Evolutionary conservation across 2,113 vertebrate genomes (phyloP).

Genomic region (Alethe diademata): DNA sequence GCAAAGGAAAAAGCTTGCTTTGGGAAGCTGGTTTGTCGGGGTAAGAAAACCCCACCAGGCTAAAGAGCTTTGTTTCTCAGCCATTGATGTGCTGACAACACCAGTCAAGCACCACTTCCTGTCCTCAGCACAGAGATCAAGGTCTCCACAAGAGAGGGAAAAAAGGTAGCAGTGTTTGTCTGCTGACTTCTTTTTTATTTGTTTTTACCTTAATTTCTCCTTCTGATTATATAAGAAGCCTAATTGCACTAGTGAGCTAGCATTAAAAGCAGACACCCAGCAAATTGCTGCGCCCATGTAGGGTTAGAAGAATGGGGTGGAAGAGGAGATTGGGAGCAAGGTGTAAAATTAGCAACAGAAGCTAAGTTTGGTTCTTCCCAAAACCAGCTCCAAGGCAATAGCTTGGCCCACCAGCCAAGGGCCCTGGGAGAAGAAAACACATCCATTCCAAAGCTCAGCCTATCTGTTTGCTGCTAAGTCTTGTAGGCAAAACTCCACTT

Average conservation of each 20-base stretch:
- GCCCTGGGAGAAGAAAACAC: not conserved
- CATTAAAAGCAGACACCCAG: not conserved
- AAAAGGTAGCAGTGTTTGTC: not conserved
- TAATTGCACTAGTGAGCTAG: not conserved
- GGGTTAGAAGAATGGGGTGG: not conserved
- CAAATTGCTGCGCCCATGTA: accelerated
- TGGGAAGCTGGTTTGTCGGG: not conserved
- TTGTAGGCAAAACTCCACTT: not conserved
- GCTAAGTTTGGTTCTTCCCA: not conserved
- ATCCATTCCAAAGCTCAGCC: not conserved
- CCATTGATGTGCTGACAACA: not conserved
- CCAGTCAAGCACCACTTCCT: not conserved
- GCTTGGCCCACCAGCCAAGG: not conserved
- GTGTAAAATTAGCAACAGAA: not conserved
- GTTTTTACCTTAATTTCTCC: not conserved
- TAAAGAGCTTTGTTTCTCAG: not conserved
- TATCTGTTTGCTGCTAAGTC: not conserved
- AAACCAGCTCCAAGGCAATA: not conserved
- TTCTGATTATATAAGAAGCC: not conserved
- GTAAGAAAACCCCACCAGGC: not conserved
- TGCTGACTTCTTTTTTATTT: not conserved
- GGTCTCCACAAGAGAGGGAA: not conserved
- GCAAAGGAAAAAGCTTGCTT: not conserved
- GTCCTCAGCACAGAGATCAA: not conserved
- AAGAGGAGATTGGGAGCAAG: not conserved